Conservation (phyloP, 2,888 invertebrate species). For the Tenthredo scrophulariae region DNA sequence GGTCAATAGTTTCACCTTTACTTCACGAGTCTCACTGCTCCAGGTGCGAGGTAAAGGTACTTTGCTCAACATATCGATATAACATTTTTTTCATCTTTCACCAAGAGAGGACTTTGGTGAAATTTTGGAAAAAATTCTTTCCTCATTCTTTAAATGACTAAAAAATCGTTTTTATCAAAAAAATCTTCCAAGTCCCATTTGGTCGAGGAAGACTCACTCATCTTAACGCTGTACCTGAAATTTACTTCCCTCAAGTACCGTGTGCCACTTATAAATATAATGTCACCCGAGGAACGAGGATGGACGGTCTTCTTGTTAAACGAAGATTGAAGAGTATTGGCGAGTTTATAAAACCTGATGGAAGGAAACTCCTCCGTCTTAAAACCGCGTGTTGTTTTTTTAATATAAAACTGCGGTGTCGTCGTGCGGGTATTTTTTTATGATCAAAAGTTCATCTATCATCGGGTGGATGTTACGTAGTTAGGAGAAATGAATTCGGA, state of each 20-base stretch:
- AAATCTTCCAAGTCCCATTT: too few relatives aligned
- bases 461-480: background rate
- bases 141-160: too few relatives aligned
- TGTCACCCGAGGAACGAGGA: background rate
- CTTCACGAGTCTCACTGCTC: background rate
- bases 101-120: too few relatives aligned
- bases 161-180: too few relatives aligned
- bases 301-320: background rate
- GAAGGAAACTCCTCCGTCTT: background rate
- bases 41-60: background rate
- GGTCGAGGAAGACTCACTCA: background rate
- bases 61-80: too few relatives aligned
- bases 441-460: background rate
- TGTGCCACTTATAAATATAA: background rate
- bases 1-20: slow-evolving; percentile 15
- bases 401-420: background rate
- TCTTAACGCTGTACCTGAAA: background rate
- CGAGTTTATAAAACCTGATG: background rate
- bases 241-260: background rate
- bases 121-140: too few relatives aligned
- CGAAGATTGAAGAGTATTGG: slow-evolving; percentile 17
- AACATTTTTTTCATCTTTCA: too few relatives aligned
- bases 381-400: background rate
- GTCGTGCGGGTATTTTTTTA: background rate
- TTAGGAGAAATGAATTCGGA: background rate